phyloP scores from a whole-genome alignment of 2,797 vertebrate genomes.

The Gephyroberyx darwinii region DNA sequence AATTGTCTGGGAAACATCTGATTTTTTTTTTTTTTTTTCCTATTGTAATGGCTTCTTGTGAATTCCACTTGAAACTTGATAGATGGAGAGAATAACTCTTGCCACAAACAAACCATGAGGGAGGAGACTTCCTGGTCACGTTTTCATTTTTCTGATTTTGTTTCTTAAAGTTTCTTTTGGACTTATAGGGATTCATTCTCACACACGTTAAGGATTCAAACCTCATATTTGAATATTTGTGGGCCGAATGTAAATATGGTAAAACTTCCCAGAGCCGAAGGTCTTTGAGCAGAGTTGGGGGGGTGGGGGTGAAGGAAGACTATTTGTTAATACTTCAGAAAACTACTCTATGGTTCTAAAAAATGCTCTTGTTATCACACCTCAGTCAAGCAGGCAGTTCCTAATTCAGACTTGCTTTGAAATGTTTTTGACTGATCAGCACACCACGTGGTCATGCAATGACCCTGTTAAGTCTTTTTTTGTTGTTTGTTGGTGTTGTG shows the following conservation, averaged over 20 bases:
- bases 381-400: constrained; percentile 29
- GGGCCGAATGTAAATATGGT: constrained; percentile 69
- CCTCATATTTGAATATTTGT: constrained; percentile 43
- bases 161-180: neutral
- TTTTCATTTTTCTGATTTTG: constrained; percentile 19
- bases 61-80: constrained; percentile 24
- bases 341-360: constrained; percentile 23
- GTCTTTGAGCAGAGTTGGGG: constrained; percentile 30
- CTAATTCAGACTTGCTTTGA: constrained; percentile 26
- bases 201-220: neutral
- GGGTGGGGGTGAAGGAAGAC: constrained; percentile 28
- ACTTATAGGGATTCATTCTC: neutral
- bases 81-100: constrained; percentile 15
- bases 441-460: constrained; percentile 55
- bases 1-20: neutral
- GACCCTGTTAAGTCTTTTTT: constrained; percentile 43
- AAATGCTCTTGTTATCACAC: constrained; percentile 11
- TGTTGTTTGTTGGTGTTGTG: constrained; percentile 66
- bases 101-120: constrained; percentile 3
- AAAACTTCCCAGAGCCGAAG: constrained; percentile 45
- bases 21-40: constrained; percentile 21
- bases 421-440: constrained; percentile 28
- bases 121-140: neutral
- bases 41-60: constrained; percentile 10
- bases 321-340: constrained; percentile 44